phyloP scores from a whole-genome alignment of 2,888 invertebrate species.

The Drosophila atripex region DNA sequence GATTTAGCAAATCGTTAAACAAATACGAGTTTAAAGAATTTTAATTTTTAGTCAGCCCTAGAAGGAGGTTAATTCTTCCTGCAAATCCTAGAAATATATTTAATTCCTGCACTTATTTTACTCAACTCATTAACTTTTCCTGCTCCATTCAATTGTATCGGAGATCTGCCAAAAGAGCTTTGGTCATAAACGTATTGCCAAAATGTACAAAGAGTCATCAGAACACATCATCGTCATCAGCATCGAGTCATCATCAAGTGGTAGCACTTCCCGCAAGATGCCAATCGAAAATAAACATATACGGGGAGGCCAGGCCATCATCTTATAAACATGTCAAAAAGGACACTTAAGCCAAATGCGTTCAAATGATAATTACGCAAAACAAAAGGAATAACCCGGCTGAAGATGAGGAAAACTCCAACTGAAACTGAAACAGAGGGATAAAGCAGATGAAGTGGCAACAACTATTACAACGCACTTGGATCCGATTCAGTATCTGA shows the following conservation, averaged over 20 bases:
- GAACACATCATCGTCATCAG: slow-evolving; percentile 39
- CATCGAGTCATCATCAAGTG: slow-evolving; percentile 27
- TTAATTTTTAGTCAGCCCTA: not conserved
- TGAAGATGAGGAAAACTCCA: slow-evolving; percentile 40
- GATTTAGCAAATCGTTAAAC: not conserved
- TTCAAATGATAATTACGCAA: slow-evolving; percentile 76
- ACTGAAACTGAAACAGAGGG: slow-evolving; percentile 35
- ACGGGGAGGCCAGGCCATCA: slow-evolving; percentile 39
- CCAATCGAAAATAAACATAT: slow-evolving; percentile 45
- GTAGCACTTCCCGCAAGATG: slow-evolving; percentile 27
- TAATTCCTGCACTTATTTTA: slow-evolving; percentile 7
- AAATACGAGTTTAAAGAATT: not conserved
- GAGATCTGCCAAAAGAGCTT: slow-evolving; percentile 28
- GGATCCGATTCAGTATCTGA: slow-evolving; percentile 37
- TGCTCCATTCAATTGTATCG: slow-evolving; percentile 25
- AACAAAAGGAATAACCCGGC: slow-evolving; percentile 27
- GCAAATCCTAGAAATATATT: not conserved
- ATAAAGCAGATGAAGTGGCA: slow-evolving; percentile 69
- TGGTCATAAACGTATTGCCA: slow-evolving; percentile 8
- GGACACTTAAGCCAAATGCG: slow-evolving; percentile 77
- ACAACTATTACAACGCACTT: slow-evolving; percentile 78
- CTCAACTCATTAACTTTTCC: slow-evolving; percentile 32
- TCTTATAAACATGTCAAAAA: slow-evolving; percentile 80
- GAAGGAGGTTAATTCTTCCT: not conserved
- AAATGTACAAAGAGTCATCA: slow-evolving; percentile 30